These are phyloP conservation scores for Pocillopora meandrina DNA, from an alignment of 92 coral and sea anemone species.

Conservation along the genomic window DNA sequence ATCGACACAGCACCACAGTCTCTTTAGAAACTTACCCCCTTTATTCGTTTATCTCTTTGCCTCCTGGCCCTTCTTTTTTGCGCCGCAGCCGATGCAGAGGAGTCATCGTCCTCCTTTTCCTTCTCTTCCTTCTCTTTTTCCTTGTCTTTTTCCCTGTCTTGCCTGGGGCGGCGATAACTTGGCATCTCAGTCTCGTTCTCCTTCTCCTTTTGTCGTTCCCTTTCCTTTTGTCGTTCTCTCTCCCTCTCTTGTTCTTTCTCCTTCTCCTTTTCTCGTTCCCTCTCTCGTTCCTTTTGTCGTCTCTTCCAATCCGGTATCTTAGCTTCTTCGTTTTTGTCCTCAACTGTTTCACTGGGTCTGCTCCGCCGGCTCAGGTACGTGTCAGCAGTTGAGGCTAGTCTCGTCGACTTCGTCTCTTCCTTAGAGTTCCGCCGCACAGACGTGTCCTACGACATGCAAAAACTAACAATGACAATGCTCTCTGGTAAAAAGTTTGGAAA, in stretches of 20 bases:
- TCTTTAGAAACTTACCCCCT: too few relatives aligned
- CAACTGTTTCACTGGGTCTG: conserved; percentile 45
- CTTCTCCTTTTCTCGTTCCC: conserved; percentile 64
- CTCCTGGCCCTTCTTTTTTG: conserved; percentile 36
- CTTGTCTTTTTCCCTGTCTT: conserved; percentile 82
- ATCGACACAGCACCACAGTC: too few relatives aligned
- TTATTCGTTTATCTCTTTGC: too few relatives aligned
- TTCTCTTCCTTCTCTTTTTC: conserved; percentile 64
- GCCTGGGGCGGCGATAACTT: conserved; percentile 70
- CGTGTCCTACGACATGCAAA: conserved; percentile 19
- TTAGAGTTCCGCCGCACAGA: conserved; percentile 14
- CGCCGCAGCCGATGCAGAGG: conserved; percentile 21
- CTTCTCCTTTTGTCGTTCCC: conserved; percentile 61
- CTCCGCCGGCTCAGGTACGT: conserved; percentile 46
- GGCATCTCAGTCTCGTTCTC: conserved; percentile 74
- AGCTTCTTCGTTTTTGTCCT: conserved; percentile 74
- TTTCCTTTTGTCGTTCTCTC: conserved; percentile 66
- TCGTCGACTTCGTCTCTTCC: conserved; percentile 47
- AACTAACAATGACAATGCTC: neutral
- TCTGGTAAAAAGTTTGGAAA: neutral
- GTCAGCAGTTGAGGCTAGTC: conserved; percentile 42
- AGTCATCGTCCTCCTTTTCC: conserved; percentile 50
- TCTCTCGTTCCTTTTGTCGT: conserved; percentile 79
- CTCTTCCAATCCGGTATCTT: conserved; percentile 77
- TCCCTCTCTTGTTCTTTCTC: conserved; percentile 85